Conservation (phyloP, 2,888 invertebrate species). For the Drosophila cracens region DNA sequence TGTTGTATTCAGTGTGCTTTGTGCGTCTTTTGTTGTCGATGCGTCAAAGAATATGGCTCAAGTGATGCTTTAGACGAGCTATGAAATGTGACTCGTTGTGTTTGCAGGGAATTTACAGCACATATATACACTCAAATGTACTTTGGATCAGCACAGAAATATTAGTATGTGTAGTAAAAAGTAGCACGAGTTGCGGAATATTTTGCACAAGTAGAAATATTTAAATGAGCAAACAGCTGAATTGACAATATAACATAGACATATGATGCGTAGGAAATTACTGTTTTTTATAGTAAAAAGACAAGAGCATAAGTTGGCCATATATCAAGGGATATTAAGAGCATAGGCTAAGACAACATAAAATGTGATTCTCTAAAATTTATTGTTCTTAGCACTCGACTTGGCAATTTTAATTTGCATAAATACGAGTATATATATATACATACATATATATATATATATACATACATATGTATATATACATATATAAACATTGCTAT, state of each 20-base stretch:
- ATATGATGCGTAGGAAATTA: not conserved
- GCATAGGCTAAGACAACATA: not conserved
- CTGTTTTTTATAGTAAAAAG: not conserved
- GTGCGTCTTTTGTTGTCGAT: slow-evolving; percentile 64
- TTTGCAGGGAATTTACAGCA: not conserved
- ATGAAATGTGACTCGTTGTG: not conserved
- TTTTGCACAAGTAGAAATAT: slow-evolving; percentile 4
- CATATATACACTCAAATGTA: not conserved
- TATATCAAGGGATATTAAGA: not conserved
- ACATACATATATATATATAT: no score
- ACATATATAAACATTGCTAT: not conserved
- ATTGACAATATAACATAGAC: not conserved
- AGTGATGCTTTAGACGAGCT: slow-evolving; percentile 53
- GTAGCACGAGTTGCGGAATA: not conserved
- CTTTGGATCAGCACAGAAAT: not conserved
- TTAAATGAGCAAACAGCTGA: not conserved
- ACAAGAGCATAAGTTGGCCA: not conserved
- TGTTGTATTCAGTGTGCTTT: slow-evolving; percentile 37
- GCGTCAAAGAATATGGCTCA: slow-evolving; percentile 77
- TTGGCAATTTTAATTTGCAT: not conserved
- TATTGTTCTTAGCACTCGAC: not conserved
- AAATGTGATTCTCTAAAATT: not conserved
- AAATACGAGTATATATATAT: no score
- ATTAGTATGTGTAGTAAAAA: slow-evolving; percentile 1
- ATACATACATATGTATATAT: not conserved